Evolutionary conservation across 2,888 invertebrate species (phyloP).

Genomic region (Hartigia nigra): DNA sequence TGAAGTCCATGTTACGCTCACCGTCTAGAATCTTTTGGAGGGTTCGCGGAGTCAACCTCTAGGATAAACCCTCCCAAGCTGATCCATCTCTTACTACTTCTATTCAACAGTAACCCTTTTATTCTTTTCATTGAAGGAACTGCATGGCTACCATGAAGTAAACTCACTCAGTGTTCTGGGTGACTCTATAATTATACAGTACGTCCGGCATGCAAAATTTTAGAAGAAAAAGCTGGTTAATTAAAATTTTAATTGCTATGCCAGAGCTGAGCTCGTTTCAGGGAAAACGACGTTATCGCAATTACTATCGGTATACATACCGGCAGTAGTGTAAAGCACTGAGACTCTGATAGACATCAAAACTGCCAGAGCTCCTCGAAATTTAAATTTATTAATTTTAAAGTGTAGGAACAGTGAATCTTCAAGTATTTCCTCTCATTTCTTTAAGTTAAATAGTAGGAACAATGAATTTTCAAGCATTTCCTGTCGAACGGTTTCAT

Average conservation of each 20-base stretch:
- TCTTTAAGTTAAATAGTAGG: background rate
- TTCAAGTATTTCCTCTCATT: background rate
- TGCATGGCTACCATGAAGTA: background rate
- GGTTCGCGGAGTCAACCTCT: background rate
- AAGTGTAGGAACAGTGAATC: background rate
- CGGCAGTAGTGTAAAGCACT: background rate
- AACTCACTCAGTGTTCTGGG: background rate
- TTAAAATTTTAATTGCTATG: background rate
- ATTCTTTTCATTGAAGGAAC: background rate
- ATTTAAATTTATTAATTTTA: background rate
- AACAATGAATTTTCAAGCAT: background rate
- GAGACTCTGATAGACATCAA: background rate
- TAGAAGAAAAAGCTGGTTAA: background rate
- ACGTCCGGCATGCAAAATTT: background rate
- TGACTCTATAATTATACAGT: background rate
- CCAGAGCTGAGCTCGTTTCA: background rate
- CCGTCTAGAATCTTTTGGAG: slow-evolving; percentile 10
- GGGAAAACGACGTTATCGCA: background rate
- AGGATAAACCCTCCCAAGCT: background rate
- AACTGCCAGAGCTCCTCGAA: background rate
- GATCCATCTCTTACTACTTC: background rate
- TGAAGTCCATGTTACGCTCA: slow-evolving; percentile 25
- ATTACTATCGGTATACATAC: background rate
- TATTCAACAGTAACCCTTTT: background rate
- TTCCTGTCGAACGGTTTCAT: background rate